Evolutionary conservation across 2,888 invertebrate species (phyloP), one percentile per base, ranked within the genome.

Genomic region (Lysandra coridon): DNA sequence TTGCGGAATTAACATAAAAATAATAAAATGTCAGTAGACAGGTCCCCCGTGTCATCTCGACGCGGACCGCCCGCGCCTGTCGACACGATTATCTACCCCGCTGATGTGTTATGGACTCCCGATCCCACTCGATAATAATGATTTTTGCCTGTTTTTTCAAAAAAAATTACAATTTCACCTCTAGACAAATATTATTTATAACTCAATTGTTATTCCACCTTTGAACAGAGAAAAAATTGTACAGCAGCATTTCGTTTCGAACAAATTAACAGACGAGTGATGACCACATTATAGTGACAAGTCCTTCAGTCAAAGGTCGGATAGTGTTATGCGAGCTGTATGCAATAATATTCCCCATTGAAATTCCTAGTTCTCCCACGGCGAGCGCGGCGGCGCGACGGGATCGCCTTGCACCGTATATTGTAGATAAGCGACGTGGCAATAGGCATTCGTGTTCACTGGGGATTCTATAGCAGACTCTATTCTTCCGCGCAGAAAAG

Each of bases 401-500:
- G 81, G 80, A 82, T 84, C 82, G 83, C 87, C 88, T 89, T 87
- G 85, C 86, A 83, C 87, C 87, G 88, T 88, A 88, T 88, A 89
- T 88, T 89, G 90, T 85, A 89, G 92, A 92, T 93, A 93, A 93
- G 89, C 91, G 92, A 92, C 92, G 89, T 89, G 88, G 91, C 92
- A 93, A 92, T 92, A 92, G 91, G 92, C 91, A 92, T 92, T 93
- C 91, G 93, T 90, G 92, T 89, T 92, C 93, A 88, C 90, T 85
- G 87, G 92, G 91, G 91, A 92, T 91, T 92, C 90, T 91, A 93
- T 92, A 88, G 90, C 88, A 89, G 89, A 88, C 90, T 92, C 87
- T 89, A 89, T 91, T 91, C 91, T 91, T 90, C 88, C 90, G 90
- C 86, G 88, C 88, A 88, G 90, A 91, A 91, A 90, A 88, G 91